Evolutionary conservation across 2,888 invertebrate genomes (phyloP).

Genomic region (Tetranychus truncatus): DNA sequence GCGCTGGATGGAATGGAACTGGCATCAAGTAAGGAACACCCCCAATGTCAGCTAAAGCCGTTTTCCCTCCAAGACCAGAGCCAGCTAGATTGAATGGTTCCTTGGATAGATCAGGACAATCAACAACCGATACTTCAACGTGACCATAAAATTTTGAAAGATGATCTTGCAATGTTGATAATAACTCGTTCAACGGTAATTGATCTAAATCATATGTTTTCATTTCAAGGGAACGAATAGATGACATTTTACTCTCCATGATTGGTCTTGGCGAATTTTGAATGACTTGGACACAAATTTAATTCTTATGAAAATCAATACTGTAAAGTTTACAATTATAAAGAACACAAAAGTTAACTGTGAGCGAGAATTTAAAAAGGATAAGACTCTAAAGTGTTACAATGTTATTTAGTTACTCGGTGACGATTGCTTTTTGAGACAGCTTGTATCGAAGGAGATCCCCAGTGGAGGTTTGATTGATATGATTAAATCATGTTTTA

Average conservation of each 20-base stretch:
- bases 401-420: too few relatives aligned
- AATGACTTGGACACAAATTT: too few relatives aligned
- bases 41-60: constrained; percentile 47
- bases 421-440: too few relatives aligned
- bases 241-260: background rate
- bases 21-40: constrained; percentile 66
- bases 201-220: background rate
- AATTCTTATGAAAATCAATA: too few relatives aligned
- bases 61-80: constrained; percentile 31
- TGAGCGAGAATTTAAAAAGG: too few relatives aligned
- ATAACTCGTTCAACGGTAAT: constrained; percentile 17
- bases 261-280: too few relatives aligned
- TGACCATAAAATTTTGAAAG: constrained; percentile 50
- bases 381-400: too few relatives aligned
- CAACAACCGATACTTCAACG: constrained; percentile 53
- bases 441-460: too few relatives aligned
- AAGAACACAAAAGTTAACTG: too few relatives aligned
- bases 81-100: constrained; percentile 60
- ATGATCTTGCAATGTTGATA: constrained; percentile 49
- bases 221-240: background rate
- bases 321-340: too few relatives aligned
- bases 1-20: constrained; percentile 24
- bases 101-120: constrained; percentile 64
- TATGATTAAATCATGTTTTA: too few relatives aligned
- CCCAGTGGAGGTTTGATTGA: too few relatives aligned